Base-by-base conservation (phyloP, 2,797 vertebrate genomes). In the Sparidentex hasta region DNA sequence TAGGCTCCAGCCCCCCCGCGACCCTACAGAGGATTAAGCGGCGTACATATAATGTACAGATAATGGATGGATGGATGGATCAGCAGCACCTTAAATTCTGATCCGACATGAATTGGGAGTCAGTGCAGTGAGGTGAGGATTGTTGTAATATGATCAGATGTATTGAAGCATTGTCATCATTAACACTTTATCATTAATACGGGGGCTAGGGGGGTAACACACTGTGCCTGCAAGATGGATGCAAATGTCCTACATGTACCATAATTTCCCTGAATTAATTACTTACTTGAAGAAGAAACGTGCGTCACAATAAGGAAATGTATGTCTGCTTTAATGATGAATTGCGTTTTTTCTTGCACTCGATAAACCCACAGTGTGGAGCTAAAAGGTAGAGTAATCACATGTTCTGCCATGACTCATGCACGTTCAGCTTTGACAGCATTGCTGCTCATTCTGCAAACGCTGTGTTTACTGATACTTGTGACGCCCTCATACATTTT, bases 201-300 rank as follows among this genome's bases (percentile, higher is more conserved):
- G 0, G 4, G 16, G 52, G 59, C 20, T 20, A 67, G 27, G n/a
- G 14, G 27, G n/a, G 72, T 48, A 66, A 64, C 7, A 1, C 16
- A 44, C 1, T 13, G 41, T 61, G 43, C 17, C 56, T 74, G n/a
- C 27, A 61, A 71, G 52, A 82, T 71, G 18, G 66, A 55, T 57
- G 23, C 44, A 77, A 72, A 64, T 48, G 12, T 58, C 18, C 13
- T 66, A 50, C n/a, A 12, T 52, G 18, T 59, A 3, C 9, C 3
- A 64, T 2, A 3, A 27, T 44, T 76, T 64, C 21, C 5, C 3
- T 65, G 5, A 71, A 52, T 78, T 4, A 78, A 71, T 69, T 61
- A 72, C 71, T 76, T 55, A 66, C 41, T 11, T 59, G 25, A 57
- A 44, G 51, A 75, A 57, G 41, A 65, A 18, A 61, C 8, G 9